Base-by-base conservation (phyloP, 53 echinoderm and acorn worm genomes). In the Antedon mediterranea region DNA sequence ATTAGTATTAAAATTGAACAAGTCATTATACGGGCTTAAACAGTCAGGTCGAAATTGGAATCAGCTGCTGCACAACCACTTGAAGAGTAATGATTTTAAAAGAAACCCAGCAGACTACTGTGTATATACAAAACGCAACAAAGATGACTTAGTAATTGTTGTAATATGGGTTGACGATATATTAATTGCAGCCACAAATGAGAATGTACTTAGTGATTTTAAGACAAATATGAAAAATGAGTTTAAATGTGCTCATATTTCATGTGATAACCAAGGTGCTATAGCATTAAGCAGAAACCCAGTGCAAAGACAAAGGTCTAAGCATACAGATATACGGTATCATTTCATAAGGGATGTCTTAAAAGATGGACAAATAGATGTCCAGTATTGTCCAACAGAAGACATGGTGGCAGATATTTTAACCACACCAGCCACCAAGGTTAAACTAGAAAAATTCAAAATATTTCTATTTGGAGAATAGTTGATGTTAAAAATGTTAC, bases 111-210 rank as follows among this genome's bases (percentile, higher is more conserved):
- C 34, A 74, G 81, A 85, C 28, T 72, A 85, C 43, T 85, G 85
- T 71, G 73, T 85, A 33, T 81, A 81, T 77, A 31, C 29, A 28
- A 85, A 77, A 43, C 6, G 28, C 15, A 34, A 30, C n/a, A 31
- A 43, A 44, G 71, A 28, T 29, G 0, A 0, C 9, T 28, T 74
- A 18, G 33, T 80, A n/a, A 32, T 77, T 37, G 34, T 85, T 32
- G 11, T 81, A 43, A 80, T 85, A 71, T 85, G 81, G 85, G 85
- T 85, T 29, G 85, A 85, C 76, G 85, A 85, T 44, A 75, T 85
- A 0, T 18, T 80, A 31, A 71, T 85, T 43, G 85, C 85, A 29
- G 85, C 85, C 9, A 85, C 34, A 32, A 76, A 71, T 81, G 72
- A 32, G 29, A 32, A 31, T 23, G 28, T 73, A 0, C 0, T 85